Base-by-base conservation (phyloP, 2,113 vertebrate genomes). In the Strix aluco region DNA sequence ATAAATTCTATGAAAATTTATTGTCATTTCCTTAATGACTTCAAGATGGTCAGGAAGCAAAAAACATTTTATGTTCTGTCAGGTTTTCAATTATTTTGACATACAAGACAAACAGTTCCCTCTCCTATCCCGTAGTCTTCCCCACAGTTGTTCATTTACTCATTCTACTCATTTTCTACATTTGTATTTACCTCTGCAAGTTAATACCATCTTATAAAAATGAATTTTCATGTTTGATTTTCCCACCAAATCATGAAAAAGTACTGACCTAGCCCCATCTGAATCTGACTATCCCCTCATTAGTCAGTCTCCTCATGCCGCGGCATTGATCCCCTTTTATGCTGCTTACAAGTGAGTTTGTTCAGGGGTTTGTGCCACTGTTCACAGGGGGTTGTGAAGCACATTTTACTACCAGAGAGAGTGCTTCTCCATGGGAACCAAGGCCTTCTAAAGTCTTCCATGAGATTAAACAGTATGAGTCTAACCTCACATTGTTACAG, bases 11-110 rank as follows among this genome's bases (percentile, higher is more conserved):
- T 55, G 47, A 67, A 92, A 94, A 90, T 85, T 57, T 80, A 77
- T 75, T 62, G 49, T 65, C 86, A 90, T 88, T 90, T 52, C 46
- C 51, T 57, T 94, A 95, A 93, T 72, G 32, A 77, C 52, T 94
- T 92, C 81, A 97, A 82, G 66, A 86, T 71, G 79, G 52, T 49
- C 82, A 86, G 66, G 22, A 92, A 90, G 27, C 16, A 88, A 85
- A 88, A 90, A 44, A 46, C 11, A 71, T 62, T 83, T 67, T 54
- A 57, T n/a, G 23, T 72, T 94, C n/a, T 72, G 42, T 55, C 57
- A 79, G 47, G 22, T 91, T 95, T 92, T 86, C 72, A 78, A 59
- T 87, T 86, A 57, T 25, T 90, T 72, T 34, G 42, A 51, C 15
- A 20, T 14, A 52, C 8, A 69, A 86, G 62, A 77, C 47, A 92